Evolutionary conservation across 1,140 invertebrate species (phyloP).

Genomic region (Penaeus indicus): DNA sequence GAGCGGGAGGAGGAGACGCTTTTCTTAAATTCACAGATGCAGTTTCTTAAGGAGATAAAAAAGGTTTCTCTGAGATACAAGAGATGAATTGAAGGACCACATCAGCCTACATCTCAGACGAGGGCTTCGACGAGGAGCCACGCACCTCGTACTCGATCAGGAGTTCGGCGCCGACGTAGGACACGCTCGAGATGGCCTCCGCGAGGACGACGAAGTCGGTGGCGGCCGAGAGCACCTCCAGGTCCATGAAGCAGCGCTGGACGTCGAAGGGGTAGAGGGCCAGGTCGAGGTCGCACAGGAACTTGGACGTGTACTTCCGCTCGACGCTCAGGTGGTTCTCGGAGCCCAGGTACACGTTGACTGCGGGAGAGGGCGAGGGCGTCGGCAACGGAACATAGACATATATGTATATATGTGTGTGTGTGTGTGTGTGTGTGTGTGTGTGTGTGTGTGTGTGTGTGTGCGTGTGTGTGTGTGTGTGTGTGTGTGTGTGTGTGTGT

Average conservation of each 20-base stretch:
- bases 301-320: conserved; percentile 26
- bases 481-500: no score
- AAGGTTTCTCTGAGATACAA: no score
- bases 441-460: no score
- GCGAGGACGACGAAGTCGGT: conserved; percentile 49
- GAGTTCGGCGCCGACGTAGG: conserved; percentile 43
- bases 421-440: no score
- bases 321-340: conserved; percentile 15
- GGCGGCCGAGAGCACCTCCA: conserved; percentile 51
- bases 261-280: conserved; percentile 54
- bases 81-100: no score
- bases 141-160: conserved; percentile 53
- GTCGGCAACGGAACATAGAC: no score
- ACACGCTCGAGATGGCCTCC: conserved; percentile 5
- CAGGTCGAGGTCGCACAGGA: conserved; percentile 55
- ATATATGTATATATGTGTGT: no score
- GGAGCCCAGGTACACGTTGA: conserved; percentile 4
- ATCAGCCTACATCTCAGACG: no score
- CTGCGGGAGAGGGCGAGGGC: not conserved
- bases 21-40: not conserved
- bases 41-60: no score
- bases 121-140: no score
- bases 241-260: conserved; percentile 48
- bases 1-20: no score
- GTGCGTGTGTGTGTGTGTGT: no score